Conservation (phyloP, 1,140 invertebrate species). For the Cherax destructor region DNA sequence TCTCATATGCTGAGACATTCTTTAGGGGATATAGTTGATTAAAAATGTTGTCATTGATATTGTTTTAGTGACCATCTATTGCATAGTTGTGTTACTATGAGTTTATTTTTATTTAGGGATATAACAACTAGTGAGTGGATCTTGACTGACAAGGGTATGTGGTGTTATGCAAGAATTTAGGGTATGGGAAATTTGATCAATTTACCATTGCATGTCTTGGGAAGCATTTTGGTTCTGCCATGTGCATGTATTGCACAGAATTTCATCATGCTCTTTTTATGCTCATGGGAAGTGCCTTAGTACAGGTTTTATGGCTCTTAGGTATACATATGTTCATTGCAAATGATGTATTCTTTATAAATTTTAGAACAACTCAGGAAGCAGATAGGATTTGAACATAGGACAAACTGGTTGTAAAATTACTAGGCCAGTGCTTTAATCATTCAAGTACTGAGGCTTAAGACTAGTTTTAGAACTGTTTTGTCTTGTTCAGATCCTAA, state of each 20-base stretch:
- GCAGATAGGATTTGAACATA: no score
- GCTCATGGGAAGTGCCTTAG: not conserved
- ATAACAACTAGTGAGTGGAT: not conserved
- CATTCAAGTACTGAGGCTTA: no score
- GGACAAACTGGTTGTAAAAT: no score
- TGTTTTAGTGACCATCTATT: not conserved
- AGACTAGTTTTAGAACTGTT: no score
- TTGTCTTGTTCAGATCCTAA: no score
- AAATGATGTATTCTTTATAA: no score
- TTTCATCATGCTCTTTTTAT: not conserved
- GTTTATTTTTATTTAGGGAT: not conserved
- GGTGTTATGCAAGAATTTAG: not conserved
- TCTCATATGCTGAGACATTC: not conserved
- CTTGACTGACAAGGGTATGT: not conserved
- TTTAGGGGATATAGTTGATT: no score
- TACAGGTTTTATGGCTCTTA: no score
- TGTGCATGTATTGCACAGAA: slow-evolving; percentile 5
- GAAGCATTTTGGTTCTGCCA: not conserved
- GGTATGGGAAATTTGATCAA: not conserved
- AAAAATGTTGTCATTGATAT: no score
- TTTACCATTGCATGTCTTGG: not conserved
- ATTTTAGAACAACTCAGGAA: no score
- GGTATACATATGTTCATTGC: no score
- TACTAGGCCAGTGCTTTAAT: no score
- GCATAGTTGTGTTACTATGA: not conserved